Evolutionary conservation across 2,113 vertebrate genomes (phyloP).

Genomic region (Equus quagga): DNA sequence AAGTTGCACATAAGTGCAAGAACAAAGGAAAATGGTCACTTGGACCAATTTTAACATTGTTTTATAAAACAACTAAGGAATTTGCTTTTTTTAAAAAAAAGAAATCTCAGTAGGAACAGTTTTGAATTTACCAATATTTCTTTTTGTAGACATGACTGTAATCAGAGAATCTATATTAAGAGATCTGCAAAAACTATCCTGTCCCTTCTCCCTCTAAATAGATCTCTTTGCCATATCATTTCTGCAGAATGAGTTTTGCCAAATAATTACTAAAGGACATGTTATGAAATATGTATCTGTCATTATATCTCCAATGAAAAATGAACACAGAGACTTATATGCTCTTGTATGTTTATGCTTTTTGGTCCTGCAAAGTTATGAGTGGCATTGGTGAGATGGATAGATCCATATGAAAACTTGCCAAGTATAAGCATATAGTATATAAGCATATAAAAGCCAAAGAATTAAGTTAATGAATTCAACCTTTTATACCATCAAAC

Average conservation of each 20-base stretch:
- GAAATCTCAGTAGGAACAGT: neutral
- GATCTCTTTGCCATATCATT: neutral
- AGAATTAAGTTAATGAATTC: neutral
- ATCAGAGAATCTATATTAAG: neutral
- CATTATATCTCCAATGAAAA: neutral
- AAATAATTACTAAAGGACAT: neutral
- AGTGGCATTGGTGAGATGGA: neutral
- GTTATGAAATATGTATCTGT: no score
- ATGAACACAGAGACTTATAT: neutral
- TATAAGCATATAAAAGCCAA: neutral
- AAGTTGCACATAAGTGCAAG: neutral
- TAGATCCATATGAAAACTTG: neutral
- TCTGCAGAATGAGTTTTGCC: no score
- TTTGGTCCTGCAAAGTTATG: neutral
- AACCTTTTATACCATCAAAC: neutral
- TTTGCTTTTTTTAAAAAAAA: neutral
- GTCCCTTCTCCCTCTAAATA: neutral
- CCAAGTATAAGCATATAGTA: neutral
- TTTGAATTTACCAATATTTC: neutral
- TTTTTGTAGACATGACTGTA: neutral
- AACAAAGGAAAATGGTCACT: neutral
- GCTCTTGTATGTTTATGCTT: neutral
- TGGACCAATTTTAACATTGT: neutral
- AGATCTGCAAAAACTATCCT: neutral
- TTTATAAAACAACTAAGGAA: neutral